Conservation (phyloP, 2,113 vertebrate genomes). For the Etheostoma cragini region DNA sequence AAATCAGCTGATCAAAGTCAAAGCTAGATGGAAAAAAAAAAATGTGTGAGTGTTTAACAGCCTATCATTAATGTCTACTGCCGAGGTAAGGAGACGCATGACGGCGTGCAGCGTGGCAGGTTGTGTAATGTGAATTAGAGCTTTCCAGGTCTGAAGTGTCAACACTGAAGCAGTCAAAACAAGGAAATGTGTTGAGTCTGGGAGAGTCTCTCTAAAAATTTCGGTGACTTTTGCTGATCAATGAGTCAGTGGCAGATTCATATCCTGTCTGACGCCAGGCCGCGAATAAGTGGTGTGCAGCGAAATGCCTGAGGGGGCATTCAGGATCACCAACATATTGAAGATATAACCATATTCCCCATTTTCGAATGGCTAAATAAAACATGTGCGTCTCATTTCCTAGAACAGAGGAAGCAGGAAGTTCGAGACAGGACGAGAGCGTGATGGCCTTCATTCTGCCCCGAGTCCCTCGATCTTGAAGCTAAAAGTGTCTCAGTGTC, state of each 20-base stretch:
- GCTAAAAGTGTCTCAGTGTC: slow-evolving; percentile 31
- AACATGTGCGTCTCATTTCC: slow-evolving; percentile 60
- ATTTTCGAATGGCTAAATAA: slow-evolving; percentile 46
- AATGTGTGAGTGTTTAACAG: slow-evolving; percentile 8
- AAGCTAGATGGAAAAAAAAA: not conserved
- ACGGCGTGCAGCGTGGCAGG: not conserved
- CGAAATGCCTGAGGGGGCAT: not conserved
- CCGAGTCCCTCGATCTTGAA: slow-evolving; percentile 5
- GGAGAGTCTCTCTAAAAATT: not conserved
- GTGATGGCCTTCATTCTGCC: slow-evolving; percentile 26
- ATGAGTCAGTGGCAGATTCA: slow-evolving; percentile 30
- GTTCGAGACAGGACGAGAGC: slow-evolving; percentile 49
- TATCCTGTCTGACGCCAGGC: slow-evolving; percentile 31
- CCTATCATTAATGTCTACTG: slow-evolving; percentile 1
- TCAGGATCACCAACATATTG: slow-evolving; percentile 21
- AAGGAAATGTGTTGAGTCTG: not conserved
- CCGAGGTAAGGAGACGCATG: slow-evolving; percentile 1
- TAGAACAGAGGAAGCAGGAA: slow-evolving; percentile 69
- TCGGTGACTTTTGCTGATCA: not conserved
- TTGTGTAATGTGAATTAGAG: not conserved
- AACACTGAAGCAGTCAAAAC: not conserved
- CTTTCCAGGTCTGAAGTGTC: not conserved
- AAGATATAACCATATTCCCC: slow-evolving; percentile 25
- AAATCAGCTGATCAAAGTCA: slow-evolving; percentile 37
- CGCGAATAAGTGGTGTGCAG: slow-evolving; percentile 8